These are phyloP conservation scores for Sipha maydis DNA, from an alignment of 2,888 invertebrate species.

Conservation along the genomic window DNA sequence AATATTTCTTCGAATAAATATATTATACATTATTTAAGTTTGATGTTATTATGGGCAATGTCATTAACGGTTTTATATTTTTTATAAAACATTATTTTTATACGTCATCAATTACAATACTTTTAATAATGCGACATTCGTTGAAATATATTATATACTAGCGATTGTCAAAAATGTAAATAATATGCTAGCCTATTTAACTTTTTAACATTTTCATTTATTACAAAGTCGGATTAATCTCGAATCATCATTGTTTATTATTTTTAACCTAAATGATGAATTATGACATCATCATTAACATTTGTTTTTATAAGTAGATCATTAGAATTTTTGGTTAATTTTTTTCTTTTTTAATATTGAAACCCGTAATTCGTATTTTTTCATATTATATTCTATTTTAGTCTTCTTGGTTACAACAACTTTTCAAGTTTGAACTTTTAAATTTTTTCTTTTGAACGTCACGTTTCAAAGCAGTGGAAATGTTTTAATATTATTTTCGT, in stretches of 20 bases:
- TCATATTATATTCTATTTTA: no score
- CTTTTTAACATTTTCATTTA: slow-evolving; percentile 1
- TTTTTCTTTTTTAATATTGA: background rate
- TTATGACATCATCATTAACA: background rate
- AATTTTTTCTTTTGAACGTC: no score
- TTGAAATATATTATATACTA: no score
- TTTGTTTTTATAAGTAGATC: background rate
- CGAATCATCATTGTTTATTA: background rate
- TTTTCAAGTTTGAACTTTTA: no score
- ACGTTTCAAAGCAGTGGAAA: no score
- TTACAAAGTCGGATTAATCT: background rate
- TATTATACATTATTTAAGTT: no score
- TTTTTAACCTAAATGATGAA: background rate
- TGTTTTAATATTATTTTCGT: no score
- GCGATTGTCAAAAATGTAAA: no score
- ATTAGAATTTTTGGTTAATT: background rate
- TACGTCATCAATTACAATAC: background rate
- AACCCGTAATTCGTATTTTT: no score
- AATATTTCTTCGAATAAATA: background rate
- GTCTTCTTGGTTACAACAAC: no score
- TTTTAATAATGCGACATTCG: background rate
- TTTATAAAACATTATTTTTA: background rate
- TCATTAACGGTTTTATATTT: no score
- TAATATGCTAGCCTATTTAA: background rate
- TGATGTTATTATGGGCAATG: no score